Conservation (phyloP, 2,888 invertebrate species). For the Brenthis hecate region DNA sequence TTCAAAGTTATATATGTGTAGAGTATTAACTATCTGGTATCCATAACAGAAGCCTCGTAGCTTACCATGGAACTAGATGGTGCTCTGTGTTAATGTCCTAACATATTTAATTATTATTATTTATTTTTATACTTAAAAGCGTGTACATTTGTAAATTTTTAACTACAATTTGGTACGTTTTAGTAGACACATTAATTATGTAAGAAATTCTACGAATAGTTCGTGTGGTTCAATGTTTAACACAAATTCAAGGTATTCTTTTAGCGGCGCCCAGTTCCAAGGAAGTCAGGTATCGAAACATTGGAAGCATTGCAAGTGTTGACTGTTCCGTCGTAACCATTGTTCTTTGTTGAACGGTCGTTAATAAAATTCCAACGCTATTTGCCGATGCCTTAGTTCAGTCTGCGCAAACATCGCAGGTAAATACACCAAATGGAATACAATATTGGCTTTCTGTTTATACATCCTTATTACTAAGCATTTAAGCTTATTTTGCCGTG, state of each 20-base stretch:
- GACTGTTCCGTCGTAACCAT: slow-evolving; percentile 43
- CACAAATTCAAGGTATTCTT: slow-evolving; percentile 13
- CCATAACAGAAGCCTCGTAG: too few species aligned
- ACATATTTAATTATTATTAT: too few species aligned
- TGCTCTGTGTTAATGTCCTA: too few species aligned
- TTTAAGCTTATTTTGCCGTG: slow-evolving; percentile 42
- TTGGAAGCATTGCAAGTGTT: slow-evolving; percentile 34
- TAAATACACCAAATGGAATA: slow-evolving; percentile 50
- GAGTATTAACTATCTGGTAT: too few species aligned
- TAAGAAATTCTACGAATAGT: slow-evolving; percentile 8
- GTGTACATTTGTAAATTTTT: background rate
- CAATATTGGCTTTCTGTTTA: slow-evolving; percentile 13
- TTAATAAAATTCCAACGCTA: slow-evolving; percentile 51
- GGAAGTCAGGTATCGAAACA: slow-evolving; percentile 27
- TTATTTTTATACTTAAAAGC: too few species aligned
- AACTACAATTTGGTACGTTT: background rate
- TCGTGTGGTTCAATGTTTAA: background rate
- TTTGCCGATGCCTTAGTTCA: slow-evolving; percentile 46
- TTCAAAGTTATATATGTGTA: too few species aligned
- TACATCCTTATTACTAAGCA: slow-evolving; percentile 33
- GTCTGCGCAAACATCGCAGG: slow-evolving; percentile 57
- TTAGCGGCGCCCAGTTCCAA: slow-evolving; percentile 12
- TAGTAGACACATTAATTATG: background rate
- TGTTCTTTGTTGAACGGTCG: slow-evolving; percentile 49
- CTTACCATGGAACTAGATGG: too few species aligned